These are phyloP conservation scores for Tetrapedia diversipes DNA, from an alignment of 2,888 invertebrate genomes.

Conservation along the genomic window DNA sequence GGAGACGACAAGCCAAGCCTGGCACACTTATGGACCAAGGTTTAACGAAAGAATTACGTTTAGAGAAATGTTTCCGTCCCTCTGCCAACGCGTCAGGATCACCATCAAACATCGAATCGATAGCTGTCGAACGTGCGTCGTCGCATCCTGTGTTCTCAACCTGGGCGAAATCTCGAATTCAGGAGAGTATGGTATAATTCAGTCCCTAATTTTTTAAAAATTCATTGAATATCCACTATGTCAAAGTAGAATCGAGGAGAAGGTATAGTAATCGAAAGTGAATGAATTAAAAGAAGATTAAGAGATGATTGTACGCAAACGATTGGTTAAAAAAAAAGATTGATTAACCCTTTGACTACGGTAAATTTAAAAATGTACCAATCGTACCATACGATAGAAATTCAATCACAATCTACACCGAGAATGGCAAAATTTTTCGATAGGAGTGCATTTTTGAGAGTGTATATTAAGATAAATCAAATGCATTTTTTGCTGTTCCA, in stretches of 20 bases:
- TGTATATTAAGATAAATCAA: no score
- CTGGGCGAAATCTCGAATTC: constrained; percentile 86
- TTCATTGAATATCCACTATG: neutral
- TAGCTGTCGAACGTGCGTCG: constrained; percentile 80
- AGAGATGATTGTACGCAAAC: no score
- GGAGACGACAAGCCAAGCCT: constrained; percentile 55
- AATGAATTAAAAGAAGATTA: constrained; percentile 18
- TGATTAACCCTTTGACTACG: no score
- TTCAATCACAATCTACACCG: no score
- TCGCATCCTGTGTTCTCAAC: constrained; percentile 85
- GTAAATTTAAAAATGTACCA: no score
- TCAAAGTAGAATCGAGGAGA: neutral
- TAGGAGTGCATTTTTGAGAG: no score
- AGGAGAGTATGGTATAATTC: constrained; percentile 84
- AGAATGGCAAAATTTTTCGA: no score
- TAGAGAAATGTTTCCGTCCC: constrained; percentile 92
- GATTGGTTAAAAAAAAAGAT: no score
- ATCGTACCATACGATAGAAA: no score
- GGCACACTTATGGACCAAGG: constrained; percentile 85
- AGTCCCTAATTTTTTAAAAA: neutral
- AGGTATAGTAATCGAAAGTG: no score
- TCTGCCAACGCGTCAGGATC: constrained; percentile 89
- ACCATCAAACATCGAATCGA: constrained; percentile 83
- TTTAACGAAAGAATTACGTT: constrained; percentile 92
- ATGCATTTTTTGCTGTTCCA: no score